These are phyloP conservation scores for Bembecia ichneumoniformis DNA, from an alignment of 2,888 invertebrate species.

Conservation along the genomic window DNA sequence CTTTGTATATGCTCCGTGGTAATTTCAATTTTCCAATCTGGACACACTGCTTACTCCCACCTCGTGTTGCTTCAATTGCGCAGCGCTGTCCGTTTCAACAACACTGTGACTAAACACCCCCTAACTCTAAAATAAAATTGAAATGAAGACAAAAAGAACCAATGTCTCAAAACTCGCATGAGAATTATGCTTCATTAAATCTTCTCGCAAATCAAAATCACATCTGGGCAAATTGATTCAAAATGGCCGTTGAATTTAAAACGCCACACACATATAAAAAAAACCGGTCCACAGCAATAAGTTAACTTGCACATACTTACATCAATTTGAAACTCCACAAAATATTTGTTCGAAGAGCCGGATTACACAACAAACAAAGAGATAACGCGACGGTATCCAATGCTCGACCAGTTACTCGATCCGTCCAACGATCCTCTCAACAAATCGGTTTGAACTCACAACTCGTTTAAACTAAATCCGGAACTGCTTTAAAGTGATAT, in stretches of 20 bases:
- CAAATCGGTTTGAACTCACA: background rate
- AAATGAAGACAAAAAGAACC: no score
- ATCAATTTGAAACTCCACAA: background rate
- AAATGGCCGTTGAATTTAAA: slow-evolving; percentile 4
- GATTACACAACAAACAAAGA: slow-evolving; percentile 31
- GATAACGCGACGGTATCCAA: background rate
- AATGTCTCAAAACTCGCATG: no score
- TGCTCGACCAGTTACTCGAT: background rate
- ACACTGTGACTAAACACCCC: no score
- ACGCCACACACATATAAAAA: background rate
- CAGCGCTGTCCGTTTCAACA: no score
- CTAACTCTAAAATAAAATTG: no score
- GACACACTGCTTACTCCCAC: no score
- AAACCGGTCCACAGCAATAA: background rate
- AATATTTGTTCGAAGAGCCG: slow-evolving; percentile 13
- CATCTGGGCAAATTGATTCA: no score
- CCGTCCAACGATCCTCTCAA: slow-evolving; percentile 2
- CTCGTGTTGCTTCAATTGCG: no score
- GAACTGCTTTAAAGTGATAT: background rate
- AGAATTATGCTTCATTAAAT: no score
- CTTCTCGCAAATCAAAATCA: no score
- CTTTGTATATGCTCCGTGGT: no score
- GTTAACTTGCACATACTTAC: background rate
- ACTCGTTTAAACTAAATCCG: background rate
- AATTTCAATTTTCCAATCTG: no score